A percentile compares a stretch with the other conserved stretches of the same genome.
Conservation (phyloP, 2,113 vertebrate species). For the Hippocampus barbouri region DNA sequence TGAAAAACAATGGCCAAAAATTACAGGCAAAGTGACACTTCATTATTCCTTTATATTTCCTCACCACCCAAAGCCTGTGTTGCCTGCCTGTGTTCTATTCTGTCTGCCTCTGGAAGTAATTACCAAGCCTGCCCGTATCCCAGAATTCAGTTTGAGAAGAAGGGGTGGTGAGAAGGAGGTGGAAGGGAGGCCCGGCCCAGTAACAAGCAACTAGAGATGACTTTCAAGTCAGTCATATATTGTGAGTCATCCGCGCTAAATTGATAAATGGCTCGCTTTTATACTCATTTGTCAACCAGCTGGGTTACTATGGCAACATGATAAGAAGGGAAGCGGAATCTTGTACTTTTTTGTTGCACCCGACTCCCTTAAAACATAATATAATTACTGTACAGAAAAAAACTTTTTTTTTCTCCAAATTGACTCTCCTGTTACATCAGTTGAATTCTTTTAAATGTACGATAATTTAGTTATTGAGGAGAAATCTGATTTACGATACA, state of each 20-base stretch:
- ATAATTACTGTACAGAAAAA: background rate
- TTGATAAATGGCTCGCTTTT: constrained; percentile 7
- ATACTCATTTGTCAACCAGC: background rate
- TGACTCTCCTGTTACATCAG: too few species aligned
- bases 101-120: constrained; percentile 75
- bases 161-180: constrained; percentile 67
- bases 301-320: background rate
- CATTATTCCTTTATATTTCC: constrained; percentile 26
- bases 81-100: constrained; percentile 43
- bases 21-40: background rate
- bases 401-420: too few species aligned
- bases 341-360: background rate
- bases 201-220: constrained; percentile 37
- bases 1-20: background rate
- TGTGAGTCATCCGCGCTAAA: constrained; percentile 22
- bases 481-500: too few species aligned
- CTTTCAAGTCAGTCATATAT: constrained; percentile 41
- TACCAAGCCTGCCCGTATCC: constrained; percentile 66
- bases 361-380: background rate
- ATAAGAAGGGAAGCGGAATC: background rate
- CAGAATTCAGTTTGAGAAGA: constrained; percentile 67
- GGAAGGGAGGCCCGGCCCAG: constrained; percentile 45
- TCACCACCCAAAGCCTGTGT: constrained; percentile 42
- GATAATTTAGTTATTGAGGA: too few species aligned
- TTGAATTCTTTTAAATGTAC: too few species aligned